Evolutionary conservation across 2,888 invertebrate species (phyloP).

Genomic region (Tetranychus truncatus): DNA sequence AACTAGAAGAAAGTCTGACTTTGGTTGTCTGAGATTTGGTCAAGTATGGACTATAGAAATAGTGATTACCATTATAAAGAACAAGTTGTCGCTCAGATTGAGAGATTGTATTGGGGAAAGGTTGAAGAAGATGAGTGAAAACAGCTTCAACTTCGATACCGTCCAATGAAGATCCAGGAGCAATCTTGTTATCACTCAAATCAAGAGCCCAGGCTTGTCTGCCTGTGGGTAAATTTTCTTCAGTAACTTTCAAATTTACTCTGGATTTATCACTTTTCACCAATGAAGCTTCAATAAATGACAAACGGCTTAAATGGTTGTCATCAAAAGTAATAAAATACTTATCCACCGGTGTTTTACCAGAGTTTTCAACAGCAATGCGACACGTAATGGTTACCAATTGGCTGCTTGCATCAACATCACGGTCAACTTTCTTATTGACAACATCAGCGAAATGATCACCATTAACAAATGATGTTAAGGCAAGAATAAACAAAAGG

Average conservation of each 20-base stretch:
- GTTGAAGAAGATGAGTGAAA: constrained; percentile 52
- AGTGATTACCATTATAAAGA: constrained; percentile 61
- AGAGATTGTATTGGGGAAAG: constrained; percentile 68
- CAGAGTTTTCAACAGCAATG: constrained; percentile 63
- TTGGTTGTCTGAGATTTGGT: constrained; percentile 61
- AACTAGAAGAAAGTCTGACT: constrained; percentile 49
- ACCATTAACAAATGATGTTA: background rate
- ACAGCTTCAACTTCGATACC: constrained; percentile 47
- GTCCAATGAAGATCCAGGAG: constrained; percentile 21
- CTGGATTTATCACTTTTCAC: constrained; percentile 4
- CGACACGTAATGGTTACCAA: constrained; percentile 62
- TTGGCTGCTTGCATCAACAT: constrained; percentile 69
- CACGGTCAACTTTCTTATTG: constrained; percentile 54
- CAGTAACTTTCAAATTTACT: background rate
- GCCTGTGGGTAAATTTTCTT: background rate
- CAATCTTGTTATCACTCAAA: constrained; percentile 9
- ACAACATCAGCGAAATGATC: constrained; percentile 28
- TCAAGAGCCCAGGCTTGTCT: constrained; percentile 15
- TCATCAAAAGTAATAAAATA: constrained; percentile 44
- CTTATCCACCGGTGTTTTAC: constrained; percentile 48
- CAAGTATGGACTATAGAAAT: constrained; percentile 62
- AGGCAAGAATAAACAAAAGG: background rate
- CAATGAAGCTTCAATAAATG: constrained; percentile 12
- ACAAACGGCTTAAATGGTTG: constrained; percentile 34
- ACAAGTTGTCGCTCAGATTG: constrained; percentile 89